These are phyloP conservation scores for Palythoa grandis DNA, from an alignment of 92 coral and sea anemone genomes.

Conservation along the genomic window DNA sequence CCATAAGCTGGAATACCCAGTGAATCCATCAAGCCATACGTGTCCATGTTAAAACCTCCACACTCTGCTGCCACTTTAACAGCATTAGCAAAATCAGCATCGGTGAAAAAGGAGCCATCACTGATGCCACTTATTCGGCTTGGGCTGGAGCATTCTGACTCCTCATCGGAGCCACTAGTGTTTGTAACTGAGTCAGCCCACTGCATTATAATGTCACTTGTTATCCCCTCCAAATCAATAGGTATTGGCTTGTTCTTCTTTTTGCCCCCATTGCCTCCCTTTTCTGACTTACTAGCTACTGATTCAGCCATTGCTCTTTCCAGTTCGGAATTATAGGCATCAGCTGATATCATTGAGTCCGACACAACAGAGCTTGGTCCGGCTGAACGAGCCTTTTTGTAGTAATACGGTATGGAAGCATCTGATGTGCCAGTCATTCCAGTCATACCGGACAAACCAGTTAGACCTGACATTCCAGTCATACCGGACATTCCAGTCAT, in stretches of 20 bases:
- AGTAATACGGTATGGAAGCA: conserved; percentile 45
- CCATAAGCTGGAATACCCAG: conserved; percentile 93
- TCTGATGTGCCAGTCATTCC: conserved; percentile 69
- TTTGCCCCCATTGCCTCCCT: conserved; percentile 70
- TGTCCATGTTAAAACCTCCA: conserved; percentile 98
- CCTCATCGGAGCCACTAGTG: conserved; percentile 99
- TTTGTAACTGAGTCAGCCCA: conserved; percentile 99
- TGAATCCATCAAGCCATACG: conserved; percentile 96
- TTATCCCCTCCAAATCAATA: conserved; percentile 95
- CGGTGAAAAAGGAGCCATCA: conserved; percentile 97
- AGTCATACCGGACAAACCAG: conserved; percentile 81
- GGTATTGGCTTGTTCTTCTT: conserved; percentile 83
- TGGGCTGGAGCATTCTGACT: conserved; percentile 95
- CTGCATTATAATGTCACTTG: conserved; percentile 99
- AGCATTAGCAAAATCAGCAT: conserved; percentile 98
- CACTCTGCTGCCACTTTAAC: conserved; percentile 98
- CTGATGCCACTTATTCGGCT: conserved; percentile 89
- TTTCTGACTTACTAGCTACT: conserved; percentile 70
- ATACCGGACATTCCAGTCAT: conserved; percentile 94
- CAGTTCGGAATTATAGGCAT: conserved; percentile 41
- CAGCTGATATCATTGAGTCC: conserved; percentile 61
- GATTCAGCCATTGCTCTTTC: conserved; percentile 66
- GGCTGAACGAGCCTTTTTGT: conserved; percentile 38
- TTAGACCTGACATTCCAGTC: conserved; percentile 84
- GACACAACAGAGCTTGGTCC: conserved; percentile 48